phyloP scores from a whole-genome alignment of 1,140 invertebrate genomes.

The Mactra quadrangularis region DNA sequence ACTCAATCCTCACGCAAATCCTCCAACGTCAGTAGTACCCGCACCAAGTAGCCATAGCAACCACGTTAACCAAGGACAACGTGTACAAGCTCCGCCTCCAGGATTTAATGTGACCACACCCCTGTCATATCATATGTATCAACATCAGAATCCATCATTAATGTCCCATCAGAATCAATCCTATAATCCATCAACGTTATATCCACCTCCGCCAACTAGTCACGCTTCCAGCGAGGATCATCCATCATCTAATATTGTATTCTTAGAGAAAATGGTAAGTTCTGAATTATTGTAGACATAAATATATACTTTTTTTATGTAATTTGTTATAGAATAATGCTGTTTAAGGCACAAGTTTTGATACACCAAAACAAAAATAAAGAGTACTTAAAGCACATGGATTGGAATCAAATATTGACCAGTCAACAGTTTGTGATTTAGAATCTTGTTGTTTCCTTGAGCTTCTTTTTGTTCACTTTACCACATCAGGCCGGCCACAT shows the following conservation, averaged over 20 bases:
- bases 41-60: background rate
- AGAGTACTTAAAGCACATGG: too few relatives aligned
- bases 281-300: background rate
- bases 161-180: slow-evolving; percentile 5
- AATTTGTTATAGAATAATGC: background rate
- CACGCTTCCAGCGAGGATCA: background rate
- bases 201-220: background rate
- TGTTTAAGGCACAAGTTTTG: background rate
- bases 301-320: background rate
- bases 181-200: background rate
- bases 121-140: slow-evolving; percentile 9
- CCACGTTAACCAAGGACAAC: slow-evolving; percentile 33
- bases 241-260: slow-evolving; percentile 35
- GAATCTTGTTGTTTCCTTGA: too few relatives aligned
- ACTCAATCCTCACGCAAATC: background rate
- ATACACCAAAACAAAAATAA: too few relatives aligned
- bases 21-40: background rate
- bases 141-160: slow-evolving; percentile 2
- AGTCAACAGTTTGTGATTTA: too few relatives aligned
- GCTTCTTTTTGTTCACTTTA: too few relatives aligned
- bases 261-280: slow-evolving; percentile 60
- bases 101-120: slow-evolving; percentile 22
- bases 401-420: too few relatives aligned
- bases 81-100: slow-evolving; percentile 46
- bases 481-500: too few relatives aligned